These are phyloP conservation scores for Oreotrochilus melanogaster DNA, from an alignment of 2,113 vertebrate species.

Conservation along the genomic window DNA sequence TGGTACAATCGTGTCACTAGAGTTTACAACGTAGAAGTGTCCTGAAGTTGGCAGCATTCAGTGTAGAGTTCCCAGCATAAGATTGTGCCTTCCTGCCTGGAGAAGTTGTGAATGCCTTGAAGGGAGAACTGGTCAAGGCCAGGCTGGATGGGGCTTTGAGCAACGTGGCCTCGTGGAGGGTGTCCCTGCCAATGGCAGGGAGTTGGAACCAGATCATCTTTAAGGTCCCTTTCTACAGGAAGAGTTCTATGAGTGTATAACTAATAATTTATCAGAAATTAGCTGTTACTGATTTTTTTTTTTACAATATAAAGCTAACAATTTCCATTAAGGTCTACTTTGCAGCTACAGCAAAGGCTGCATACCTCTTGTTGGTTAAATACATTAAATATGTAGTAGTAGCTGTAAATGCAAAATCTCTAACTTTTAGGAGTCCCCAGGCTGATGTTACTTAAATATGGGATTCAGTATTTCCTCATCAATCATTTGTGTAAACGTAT, in stretches of 20 bases:
- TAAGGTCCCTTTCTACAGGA: no score
- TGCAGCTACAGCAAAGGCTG: accelerated
- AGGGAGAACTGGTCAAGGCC: no score
- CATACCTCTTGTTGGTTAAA: neutral
- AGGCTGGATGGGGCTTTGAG: no score
- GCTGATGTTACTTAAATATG: neutral
- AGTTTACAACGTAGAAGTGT: no score
- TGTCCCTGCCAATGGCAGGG: no score
- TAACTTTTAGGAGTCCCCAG: neutral
- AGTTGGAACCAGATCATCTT: no score
- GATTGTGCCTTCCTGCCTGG: no score
- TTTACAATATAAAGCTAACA: neutral
- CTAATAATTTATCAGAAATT: neutral
- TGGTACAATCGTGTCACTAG: no score
- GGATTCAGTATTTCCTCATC: neutral
- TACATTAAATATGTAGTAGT: neutral
- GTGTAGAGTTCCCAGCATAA: no score
- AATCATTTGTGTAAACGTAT: neutral
- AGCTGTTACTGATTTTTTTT: neutral
- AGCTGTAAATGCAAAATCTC: neutral
- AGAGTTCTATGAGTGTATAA: neutral
- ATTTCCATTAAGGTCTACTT: neutral
- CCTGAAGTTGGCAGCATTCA: no score
- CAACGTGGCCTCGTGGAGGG: no score
- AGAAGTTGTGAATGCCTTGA: no score